Percentiles rank a stretch among this genome's conserved stretches.
Evolutionary conservation across 1,140 invertebrate genomes (phyloP).

Genomic region (Brachionus angularis): DNA sequence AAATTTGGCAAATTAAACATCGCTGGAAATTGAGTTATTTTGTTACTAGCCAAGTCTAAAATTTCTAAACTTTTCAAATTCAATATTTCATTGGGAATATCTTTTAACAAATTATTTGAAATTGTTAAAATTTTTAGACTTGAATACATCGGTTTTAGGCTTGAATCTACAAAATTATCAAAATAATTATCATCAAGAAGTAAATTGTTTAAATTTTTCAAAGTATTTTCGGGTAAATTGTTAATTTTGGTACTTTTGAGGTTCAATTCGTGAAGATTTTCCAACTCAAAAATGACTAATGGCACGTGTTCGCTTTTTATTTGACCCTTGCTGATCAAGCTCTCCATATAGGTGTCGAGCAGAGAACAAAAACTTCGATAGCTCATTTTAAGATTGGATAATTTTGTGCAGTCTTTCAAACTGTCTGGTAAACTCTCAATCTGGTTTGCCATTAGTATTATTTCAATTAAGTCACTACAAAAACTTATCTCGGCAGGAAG

Average conservation of each 20-base stretch:
- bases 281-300: slow-evolving; percentile 55
- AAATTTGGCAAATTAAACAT: slow-evolving; percentile 47
- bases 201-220: slow-evolving; percentile 50
- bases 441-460: slow-evolving; percentile 56
- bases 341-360: slow-evolving; percentile 54
- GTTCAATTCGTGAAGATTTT: slow-evolving; percentile 52
- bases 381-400: slow-evolving; percentile 52
- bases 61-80: slow-evolving; percentile 49
- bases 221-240: slow-evolving; percentile 52
- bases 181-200: slow-evolving; percentile 54
- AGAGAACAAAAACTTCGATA: slow-evolving; percentile 52
- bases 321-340: slow-evolving; percentile 54
- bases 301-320: slow-evolving; percentile 58
- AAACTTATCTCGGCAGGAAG: slow-evolving; percentile 56
- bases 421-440: slow-evolving; percentile 57
- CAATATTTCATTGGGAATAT: slow-evolving; percentile 51
- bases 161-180: slow-evolving; percentile 48
- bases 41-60: slow-evolving; percentile 51
- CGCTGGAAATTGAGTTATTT: slow-evolving; percentile 49
- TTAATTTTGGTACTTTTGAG: slow-evolving; percentile 56
- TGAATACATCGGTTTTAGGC: slow-evolving; percentile 1
- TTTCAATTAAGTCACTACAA: slow-evolving; percentile 55
- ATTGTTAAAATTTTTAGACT: slow-evolving; percentile 51
- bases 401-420: slow-evolving; percentile 51
- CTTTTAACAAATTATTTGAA: slow-evolving; percentile 51